Evolutionary conservation across 2,888 invertebrate species (phyloP), one percentile per base, ranked within the genome.

Genomic region (Neoaliturus tenellus): DNA sequence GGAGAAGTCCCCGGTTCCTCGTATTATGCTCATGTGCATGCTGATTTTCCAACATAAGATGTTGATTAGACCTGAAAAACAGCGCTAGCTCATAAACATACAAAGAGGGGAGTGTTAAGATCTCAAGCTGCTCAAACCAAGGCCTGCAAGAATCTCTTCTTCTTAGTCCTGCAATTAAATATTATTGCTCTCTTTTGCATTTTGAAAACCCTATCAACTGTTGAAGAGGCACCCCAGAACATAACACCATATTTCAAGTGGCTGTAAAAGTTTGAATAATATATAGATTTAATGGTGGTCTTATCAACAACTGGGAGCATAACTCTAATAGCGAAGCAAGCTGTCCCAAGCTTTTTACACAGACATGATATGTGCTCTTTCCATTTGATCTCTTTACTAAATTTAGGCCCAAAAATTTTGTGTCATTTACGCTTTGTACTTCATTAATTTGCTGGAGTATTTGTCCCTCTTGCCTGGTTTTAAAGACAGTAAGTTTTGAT

Each of bases 131-230:
- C 31, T 67, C 31, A 67, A 67, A 67, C 33, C 14, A 35, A n/a
- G 67, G 67, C 33, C 67, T 67, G 31, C 67, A 67, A 1, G 67
- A 31, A 33, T 31, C 67, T 67, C 67, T 67, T 8, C 67, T 4
- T 67, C 33, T 67, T 3, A 35, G 31, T 31, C 67, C 67, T 35
- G 35, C 67, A 10, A 67, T 28, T 33, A 31, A n/a, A 14, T 20
- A 28, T 3, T 8, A 67, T 67, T 1, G 67, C 67, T 67, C 67
- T 67, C 31, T 67, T 67, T 35, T 67, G 67, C 67, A 67, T 67
- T 31, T 67, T 67, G 12, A 67, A 67, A 31, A 35, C 67, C 23
- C 31, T 67, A 2, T 67, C n/a, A 31, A 67, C 31, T 4, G 67
- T 33, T n/a, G 33, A 33, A 8, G 67, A 67, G 2, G 31, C 5